Percentiles rank a stretch among this genome's conserved stretches.
phyloP scores from a whole-genome alignment of 2,888 invertebrate species.

The Microctonus brassicae region DNA sequence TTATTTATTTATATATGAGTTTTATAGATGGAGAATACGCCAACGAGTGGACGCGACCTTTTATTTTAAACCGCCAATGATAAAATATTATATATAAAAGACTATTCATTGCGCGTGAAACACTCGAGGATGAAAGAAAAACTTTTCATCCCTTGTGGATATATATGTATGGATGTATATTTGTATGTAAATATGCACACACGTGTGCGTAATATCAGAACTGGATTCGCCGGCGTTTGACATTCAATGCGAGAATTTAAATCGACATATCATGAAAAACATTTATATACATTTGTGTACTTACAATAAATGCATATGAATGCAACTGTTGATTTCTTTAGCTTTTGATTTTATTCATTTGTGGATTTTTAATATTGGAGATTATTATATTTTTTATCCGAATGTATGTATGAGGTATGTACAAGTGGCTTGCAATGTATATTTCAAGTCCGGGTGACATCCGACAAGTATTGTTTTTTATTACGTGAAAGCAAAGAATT shows the following conservation, averaged over 20 bases:
- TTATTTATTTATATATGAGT: conserved; percentile 31
- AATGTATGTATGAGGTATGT: not conserved
- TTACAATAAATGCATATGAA: not conserved
- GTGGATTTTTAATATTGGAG: not conserved
- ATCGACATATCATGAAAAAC: conserved; percentile 7
- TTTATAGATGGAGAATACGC: not conserved
- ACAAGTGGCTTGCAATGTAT: not conserved
- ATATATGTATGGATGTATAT: not conserved
- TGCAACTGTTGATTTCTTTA: not conserved
- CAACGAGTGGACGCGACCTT: conserved; percentile 38
- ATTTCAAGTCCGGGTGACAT: not conserved
- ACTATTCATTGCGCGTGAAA: conserved; percentile 53
- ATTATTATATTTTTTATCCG: not conserved
- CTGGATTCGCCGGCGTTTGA: conserved; percentile 1
- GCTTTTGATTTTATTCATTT: not conserved
- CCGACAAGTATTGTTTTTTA: not conserved
- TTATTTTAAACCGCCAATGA: conserved; percentile 49
- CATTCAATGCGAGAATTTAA: not conserved
- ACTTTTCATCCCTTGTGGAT: not conserved
- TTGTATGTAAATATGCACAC: not conserved
- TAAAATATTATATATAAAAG: conserved; percentile 58
- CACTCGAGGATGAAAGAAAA: conserved; percentile 13
- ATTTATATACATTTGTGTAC: not conserved
- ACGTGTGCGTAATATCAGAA: not conserved
- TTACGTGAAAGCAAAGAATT: not conserved